phyloP scores from a whole-genome alignment of 2,888 invertebrate genomes.

The Brachyptera risi region DNA sequence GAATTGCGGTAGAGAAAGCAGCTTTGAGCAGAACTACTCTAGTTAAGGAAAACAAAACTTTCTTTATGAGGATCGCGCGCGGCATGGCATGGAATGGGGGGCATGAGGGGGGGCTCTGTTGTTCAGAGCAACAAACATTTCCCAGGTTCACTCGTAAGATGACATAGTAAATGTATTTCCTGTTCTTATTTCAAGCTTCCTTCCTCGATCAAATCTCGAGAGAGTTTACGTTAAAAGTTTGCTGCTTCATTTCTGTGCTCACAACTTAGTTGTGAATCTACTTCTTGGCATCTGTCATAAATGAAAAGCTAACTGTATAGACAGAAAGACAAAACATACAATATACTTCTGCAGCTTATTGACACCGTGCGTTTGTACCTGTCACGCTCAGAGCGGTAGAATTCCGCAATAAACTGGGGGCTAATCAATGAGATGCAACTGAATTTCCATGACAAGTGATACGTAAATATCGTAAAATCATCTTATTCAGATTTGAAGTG shows the following conservation, averaged over 20 bases:
- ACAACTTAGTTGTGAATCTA: not conserved
- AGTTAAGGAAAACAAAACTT: constrained; percentile 1
- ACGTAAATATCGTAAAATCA: too few relatives aligned
- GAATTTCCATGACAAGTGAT: too few relatives aligned
- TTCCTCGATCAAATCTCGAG: constrained; percentile 20
- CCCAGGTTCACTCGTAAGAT: not conserved
- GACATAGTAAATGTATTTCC: constrained; percentile 20
- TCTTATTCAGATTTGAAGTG: too few relatives aligned
- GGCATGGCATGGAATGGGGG: too few relatives aligned
- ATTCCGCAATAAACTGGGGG: too few relatives aligned
- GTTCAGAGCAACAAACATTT: not conserved
- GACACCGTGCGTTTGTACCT: too few relatives aligned
- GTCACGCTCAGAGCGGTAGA: too few relatives aligned
- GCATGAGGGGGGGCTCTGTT: too few relatives aligned
- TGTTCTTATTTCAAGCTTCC: constrained; percentile 11
- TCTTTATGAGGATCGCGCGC: constrained; percentile 4
- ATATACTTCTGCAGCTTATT: too few relatives aligned
- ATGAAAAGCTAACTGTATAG: too few relatives aligned
- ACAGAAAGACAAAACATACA: too few relatives aligned
- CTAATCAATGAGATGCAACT: too few relatives aligned
- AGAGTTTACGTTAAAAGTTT: constrained; percentile 13
- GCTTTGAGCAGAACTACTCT: not conserved
- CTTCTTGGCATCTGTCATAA: constrained; percentile 14
- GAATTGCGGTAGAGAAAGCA: constrained; percentile 4
- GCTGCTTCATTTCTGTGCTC: not conserved